Evolutionary conservation across 2,888 invertebrate genomes (phyloP).

Genomic region (Ditylenchus weischeri): DNA sequence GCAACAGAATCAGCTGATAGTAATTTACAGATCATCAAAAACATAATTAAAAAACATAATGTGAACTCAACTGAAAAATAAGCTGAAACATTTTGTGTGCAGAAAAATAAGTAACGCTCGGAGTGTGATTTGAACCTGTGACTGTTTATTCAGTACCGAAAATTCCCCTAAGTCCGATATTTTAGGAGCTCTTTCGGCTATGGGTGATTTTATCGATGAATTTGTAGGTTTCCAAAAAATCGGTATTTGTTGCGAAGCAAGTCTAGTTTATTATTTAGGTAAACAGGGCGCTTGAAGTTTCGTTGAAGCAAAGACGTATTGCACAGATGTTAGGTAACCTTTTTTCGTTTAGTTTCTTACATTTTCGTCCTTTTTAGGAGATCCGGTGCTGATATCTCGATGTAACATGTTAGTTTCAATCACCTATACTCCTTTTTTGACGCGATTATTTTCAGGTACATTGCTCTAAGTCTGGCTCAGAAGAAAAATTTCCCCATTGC

Average conservation of each 20-base stretch:
- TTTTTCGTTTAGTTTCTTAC: too few relatives aligned
- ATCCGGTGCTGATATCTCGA: slow-evolving; percentile 75
- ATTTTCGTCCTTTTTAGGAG: slow-evolving; percentile 65
- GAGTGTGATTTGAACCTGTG: too few relatives aligned
- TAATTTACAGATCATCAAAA: too few relatives aligned
- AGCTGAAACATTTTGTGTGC: too few relatives aligned
- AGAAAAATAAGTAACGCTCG: too few relatives aligned
- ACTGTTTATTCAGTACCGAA: too few relatives aligned
- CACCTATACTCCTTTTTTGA: too few relatives aligned
- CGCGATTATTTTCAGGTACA: slow-evolving; percentile 63
- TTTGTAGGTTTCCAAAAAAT: slow-evolving; percentile 15
- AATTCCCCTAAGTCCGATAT: too few relatives aligned
- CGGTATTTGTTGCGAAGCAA: too few relatives aligned
- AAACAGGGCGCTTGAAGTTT: slow-evolving; percentile 72
- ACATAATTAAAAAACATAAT: too few relatives aligned
- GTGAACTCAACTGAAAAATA: too few relatives aligned
- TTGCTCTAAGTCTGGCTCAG: slow-evolving; percentile 82
- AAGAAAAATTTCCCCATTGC: slow-evolving; percentile 66
- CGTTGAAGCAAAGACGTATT: slow-evolving; percentile 72
- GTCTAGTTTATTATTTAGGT: slow-evolving; percentile 66
- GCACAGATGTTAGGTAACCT: slow-evolving; percentile 62
- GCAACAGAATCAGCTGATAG: too few relatives aligned
- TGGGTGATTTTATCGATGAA: slow-evolving; percentile 30
- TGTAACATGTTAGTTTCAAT: slow-evolving; percentile 67
- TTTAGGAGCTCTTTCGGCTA: slow-evolving; percentile 26